phyloP scores from a whole-genome alignment of 2,113 vertebrate genomes.

The Ancistrus triradiatus region DNA sequence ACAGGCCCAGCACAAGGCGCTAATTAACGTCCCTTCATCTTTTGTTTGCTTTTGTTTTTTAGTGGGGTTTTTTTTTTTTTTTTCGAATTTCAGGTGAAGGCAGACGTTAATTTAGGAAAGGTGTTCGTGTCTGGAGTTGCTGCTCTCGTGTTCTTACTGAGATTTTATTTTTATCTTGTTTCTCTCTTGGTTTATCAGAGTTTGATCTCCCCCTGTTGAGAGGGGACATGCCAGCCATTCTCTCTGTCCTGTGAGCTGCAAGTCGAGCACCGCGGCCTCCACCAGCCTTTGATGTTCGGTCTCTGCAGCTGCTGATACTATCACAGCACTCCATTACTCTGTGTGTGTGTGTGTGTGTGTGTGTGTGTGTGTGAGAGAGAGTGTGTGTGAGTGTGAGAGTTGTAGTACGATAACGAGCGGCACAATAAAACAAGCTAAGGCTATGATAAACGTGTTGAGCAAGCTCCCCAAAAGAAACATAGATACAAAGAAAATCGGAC shows the following conservation, averaged over 20 bases:
- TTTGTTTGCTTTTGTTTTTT: too few species aligned
- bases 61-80: too few species aligned
- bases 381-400: constrained; percentile 53
- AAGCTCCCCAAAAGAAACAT: constrained; percentile 9
- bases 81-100: too few species aligned
- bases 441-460: constrained; percentile 57
- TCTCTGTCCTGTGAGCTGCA: constrained; percentile 20
- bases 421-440: constrained; percentile 63
- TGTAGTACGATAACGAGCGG: constrained; percentile 54
- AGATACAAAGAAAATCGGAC: constrained; percentile 29
- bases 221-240: constrained; percentile 25
- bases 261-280: constrained; percentile 25
- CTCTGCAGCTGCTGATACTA: constrained; percentile 67
- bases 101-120: too few species aligned
- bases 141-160: too few species aligned
- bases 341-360: constrained; percentile 51
- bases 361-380: not conserved
- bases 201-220: constrained; percentile 30
- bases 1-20: too few species aligned
- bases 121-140: too few species aligned
- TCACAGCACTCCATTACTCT: constrained; percentile 52
- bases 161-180: too few species aligned
- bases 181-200: constrained; percentile 7
- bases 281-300: constrained; percentile 53
- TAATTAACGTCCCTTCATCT: too few species aligned